Evolutionary conservation across 2,888 invertebrate genomes (phyloP).

Genomic region (Augiades crinisus): DNA sequence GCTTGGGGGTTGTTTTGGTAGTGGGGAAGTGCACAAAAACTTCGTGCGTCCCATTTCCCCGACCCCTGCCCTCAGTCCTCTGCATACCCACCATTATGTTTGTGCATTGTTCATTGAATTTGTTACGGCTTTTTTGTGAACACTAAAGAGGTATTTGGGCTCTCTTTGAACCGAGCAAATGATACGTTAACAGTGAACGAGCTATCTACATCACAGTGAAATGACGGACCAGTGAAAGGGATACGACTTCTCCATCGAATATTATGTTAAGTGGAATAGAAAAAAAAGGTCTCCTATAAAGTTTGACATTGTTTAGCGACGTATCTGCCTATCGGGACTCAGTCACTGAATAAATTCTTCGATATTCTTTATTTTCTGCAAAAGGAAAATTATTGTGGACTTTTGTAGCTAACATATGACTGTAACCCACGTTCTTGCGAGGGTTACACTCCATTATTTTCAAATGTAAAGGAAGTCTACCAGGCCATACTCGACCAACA

Average conservation of each 20-base stretch:
- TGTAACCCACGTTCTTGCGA: too few relatives aligned
- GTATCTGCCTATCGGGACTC: slow-evolving; percentile 16
- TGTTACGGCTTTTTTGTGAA: slow-evolving; percentile 40
- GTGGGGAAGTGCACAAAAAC: slow-evolving; percentile 46
- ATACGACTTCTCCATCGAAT: slow-evolving; percentile 23
- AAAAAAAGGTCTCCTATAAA: slow-evolving; percentile 31
- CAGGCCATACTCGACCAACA: too few relatives aligned
- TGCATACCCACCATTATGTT: slow-evolving; percentile 38
- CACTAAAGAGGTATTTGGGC: slow-evolving; percentile 35
- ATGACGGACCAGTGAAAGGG: slow-evolving; percentile 30
- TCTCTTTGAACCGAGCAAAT: slow-evolving; percentile 45
- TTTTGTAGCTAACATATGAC: too few relatives aligned
- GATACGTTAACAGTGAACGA: slow-evolving; percentile 43
- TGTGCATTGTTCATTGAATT: slow-evolving; percentile 54
- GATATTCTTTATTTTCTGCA: slow-evolving; percentile 25
- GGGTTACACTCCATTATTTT: too few relatives aligned
- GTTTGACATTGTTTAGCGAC: slow-evolving; percentile 23
- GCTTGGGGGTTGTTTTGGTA: slow-evolving; percentile 36
- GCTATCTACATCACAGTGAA: slow-evolving; percentile 29
- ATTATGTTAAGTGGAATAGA: slow-evolving; percentile 38
- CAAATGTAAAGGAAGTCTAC: too few relatives aligned
- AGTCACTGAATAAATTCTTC: slow-evolving; percentile 20
- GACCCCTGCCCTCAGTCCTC: slow-evolving; percentile 23
- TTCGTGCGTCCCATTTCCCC: slow-evolving; percentile 34
- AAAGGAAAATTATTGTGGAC: slow-evolving; percentile 20